Evolutionary conservation across 2,797 vertebrate species (phyloP).

Genomic region (Sebastes ruberrimus): DNA sequence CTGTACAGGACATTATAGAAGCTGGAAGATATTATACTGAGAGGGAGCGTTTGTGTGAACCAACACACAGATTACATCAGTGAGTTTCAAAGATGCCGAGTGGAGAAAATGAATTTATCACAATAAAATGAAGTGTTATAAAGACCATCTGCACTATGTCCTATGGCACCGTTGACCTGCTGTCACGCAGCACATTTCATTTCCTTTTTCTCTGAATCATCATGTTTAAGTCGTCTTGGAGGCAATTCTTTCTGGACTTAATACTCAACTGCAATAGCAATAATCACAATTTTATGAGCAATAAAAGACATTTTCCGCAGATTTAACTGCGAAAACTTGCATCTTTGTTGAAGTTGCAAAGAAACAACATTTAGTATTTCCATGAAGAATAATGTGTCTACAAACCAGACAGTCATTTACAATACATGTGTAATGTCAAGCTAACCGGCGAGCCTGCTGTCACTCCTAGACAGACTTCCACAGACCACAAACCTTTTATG

Average conservation of each 20-base stretch:
- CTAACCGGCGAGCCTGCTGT: constrained; percentile 1
- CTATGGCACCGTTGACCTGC: constrained; percentile 42
- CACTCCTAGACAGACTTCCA: constrained; percentile 12
- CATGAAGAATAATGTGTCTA: neutral
- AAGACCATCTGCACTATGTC: constrained; percentile 52
- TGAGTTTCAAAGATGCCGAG: constrained; percentile 42
- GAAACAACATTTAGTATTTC: neutral
- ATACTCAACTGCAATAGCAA: neutral
- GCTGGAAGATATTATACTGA: neutral
- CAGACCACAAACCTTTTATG: constrained; percentile 42
- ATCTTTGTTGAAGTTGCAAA: neutral
- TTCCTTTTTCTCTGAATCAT: constrained; percentile 49
- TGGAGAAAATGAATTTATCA: constrained; percentile 27
- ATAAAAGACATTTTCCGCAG: neutral
- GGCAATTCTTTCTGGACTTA: neutral
- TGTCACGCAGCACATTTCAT: constrained; percentile 45
- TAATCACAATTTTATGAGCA: neutral
- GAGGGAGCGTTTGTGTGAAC: neutral
- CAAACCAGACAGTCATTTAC: constrained; percentile 2
- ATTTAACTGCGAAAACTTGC: neutral
- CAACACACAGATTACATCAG: constrained; percentile 36
- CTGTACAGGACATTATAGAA: constrained; percentile 11
- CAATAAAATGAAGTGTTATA: constrained; percentile 46
- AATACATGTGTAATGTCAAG: constrained; percentile 15
- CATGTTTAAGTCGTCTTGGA: constrained; percentile 6